Percentiles rank a stretch among this genome's conserved stretches.
Conservation (phyloP, 2,888 invertebrate genomes). For the Thereva nobilitata region DNA sequence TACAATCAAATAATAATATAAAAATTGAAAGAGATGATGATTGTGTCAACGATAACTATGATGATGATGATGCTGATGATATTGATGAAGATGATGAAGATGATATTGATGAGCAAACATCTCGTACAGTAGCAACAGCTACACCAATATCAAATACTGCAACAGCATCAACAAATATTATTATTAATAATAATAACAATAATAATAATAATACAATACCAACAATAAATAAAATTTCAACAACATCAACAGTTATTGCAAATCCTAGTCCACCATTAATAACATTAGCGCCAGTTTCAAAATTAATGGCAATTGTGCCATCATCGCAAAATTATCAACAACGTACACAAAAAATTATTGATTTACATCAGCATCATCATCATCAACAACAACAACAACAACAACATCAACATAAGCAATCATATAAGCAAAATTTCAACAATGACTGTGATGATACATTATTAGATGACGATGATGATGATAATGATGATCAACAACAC, state of each 20-base stretch:
- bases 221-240: too few species aligned
- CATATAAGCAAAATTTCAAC: slow-evolving; percentile 12
- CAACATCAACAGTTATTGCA: neutral
- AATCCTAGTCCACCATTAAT: slow-evolving; percentile 26
- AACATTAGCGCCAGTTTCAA: slow-evolving; percentile 41
- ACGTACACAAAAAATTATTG: neutral
- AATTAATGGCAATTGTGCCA: slow-evolving; percentile 32
- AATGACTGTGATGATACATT: slow-evolving; percentile 13
- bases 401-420: slow-evolving; percentile 12
- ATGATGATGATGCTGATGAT: neutral
- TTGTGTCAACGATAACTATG: neutral
- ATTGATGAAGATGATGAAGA: neutral
- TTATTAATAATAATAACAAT: slow-evolving; percentile 42
- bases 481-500: slow-evolving; percentile 1
- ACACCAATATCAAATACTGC: slow-evolving; percentile 19
- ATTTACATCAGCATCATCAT: neutral
- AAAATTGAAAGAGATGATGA: neutral
- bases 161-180: slow-evolving; percentile 41
- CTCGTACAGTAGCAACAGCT: neutral
- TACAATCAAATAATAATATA: neutral
- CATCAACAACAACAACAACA: slow-evolving; percentile 16
- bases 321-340: slow-evolving; percentile 6
- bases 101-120: neutral
- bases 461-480: slow-evolving; percentile 6
- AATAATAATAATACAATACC: neutral